Percentiles rank a stretch among this genome's conserved stretches.
These are phyloP conservation scores for Diacarnus erythraeanus DNA, from an alignment of 37 sponge, comb jelly and placozoan species.

Conservation along the genomic window DNA sequence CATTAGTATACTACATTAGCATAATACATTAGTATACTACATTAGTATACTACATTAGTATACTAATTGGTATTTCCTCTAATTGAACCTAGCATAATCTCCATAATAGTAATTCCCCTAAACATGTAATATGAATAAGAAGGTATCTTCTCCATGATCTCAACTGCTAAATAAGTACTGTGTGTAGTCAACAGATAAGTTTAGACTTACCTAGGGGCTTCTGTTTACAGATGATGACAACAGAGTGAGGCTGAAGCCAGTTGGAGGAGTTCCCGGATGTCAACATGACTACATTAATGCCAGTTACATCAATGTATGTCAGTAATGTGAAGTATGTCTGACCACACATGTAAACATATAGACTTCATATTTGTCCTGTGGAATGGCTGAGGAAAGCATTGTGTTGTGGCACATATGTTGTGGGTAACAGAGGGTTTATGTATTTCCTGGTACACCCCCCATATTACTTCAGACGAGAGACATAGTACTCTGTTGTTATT, in stretches of 20 bases:
- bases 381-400: neutral
- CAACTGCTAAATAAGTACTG: too few relatives aligned
- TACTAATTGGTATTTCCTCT: too few relatives aligned
- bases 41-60: too few relatives aligned
- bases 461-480: too few relatives aligned
- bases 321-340: neutral
- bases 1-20: too few relatives aligned
- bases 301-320: constrained; percentile 55
- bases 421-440: too few relatives aligned
- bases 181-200: neutral
- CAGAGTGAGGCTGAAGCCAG: constrained; percentile 37
- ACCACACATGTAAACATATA: neutral
- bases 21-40: too few relatives aligned
- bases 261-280: constrained; percentile 23
- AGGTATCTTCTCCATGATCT: neutral
- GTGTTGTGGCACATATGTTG: too few relatives aligned
- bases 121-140: neutral
- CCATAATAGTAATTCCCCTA: too few relatives aligned
- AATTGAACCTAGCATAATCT: too few relatives aligned
- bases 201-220: neutral
- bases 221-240: constrained; percentile 60
- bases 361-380: neutral
- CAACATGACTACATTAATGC: constrained; percentile 59
- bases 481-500: too few relatives aligned
- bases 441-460: too few relatives aligned